Conservation (phyloP, 2,113 vertebrate species). For the Prionailurus bengalensis region DNA sequence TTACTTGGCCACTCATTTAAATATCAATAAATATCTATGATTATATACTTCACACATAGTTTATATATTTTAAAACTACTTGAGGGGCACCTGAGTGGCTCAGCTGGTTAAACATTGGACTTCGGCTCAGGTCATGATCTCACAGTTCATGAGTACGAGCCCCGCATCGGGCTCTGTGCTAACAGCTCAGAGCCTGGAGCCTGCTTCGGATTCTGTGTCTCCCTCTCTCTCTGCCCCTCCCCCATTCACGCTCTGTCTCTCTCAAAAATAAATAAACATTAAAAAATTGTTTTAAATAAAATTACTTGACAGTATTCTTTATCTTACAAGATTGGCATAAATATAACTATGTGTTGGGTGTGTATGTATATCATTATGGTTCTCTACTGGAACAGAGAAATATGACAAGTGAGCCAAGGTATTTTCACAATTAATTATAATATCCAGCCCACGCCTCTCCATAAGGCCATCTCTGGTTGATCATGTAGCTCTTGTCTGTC, state of each 20-base stretch:
- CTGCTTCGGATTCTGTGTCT: too few relatives aligned
- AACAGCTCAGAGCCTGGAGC: too few relatives aligned
- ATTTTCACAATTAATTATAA: background rate
- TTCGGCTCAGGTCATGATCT: too few relatives aligned
- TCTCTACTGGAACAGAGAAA: background rate
- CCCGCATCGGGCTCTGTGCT: too few relatives aligned
- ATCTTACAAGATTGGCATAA: background rate
- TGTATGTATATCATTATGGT: background rate
- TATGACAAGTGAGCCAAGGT: background rate
- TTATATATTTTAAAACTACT: background rate
- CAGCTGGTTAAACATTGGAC: too few relatives aligned
- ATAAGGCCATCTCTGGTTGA: background rate
- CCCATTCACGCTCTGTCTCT: too few relatives aligned
- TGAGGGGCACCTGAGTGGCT: background rate
- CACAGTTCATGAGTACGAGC: too few relatives aligned
- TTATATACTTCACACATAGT: background rate
- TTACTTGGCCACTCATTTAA: background rate
- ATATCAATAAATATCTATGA: background rate
- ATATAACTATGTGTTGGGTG: too few relatives aligned
- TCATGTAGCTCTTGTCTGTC: background rate
- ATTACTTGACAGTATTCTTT: background rate
- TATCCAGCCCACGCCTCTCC: fast-evolving
- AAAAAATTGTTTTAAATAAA: background rate
- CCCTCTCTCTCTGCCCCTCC: too few relatives aligned
- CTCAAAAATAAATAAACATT: too few relatives aligned